Evolutionary conservation across 1,140 invertebrate genomes (phyloP), one percentile per base, ranked within the genome.

Genomic region (Pachyrhynchus sulphureomaculatus): DNA sequence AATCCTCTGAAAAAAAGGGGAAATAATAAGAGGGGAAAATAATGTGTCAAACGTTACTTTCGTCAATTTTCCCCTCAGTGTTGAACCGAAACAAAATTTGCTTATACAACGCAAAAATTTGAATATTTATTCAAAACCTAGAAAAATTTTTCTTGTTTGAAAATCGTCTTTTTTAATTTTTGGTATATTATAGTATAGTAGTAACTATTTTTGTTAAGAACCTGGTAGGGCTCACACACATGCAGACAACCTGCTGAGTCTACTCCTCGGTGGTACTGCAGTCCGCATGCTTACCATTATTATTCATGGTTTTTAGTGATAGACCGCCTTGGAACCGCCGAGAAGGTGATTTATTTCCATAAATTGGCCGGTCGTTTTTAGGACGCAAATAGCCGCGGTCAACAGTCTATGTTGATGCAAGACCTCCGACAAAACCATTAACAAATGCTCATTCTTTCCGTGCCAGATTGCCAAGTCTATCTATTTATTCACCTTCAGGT

Each of bases 291-390:
- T 61, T 39, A 61, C 58, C 17, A 61, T 61, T 61, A 61, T 61
- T 61, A 61, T 61, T 61, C 58, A 61, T 61, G 58, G 58, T 61
- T 61, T 61, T 61, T 61, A 61, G 58, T 61, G 58, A 53, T 61
- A 61, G 58, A 61, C 58, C 58, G 58, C 58, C 58, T 61, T 34
- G 36, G 49, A 61, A 51, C 56, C 56, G 56, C 56, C 56, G 15
- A n/a, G 24, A 41, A 59, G 48, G 49, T 61, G 58, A 61, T 61
- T 61, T 61, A 61, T 61, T 52, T 61, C 41, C 24, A 53, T 61
- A 61, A 61, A 47, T 61, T 48, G 58, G 48, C 26, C 58, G 58
- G 18, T 61, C 48, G 52, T 61, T 61, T 61, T 61, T 37, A 42
- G 21, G 33, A 61, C 58, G 58, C 58, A 53, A 52, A 53, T 52